A percentile compares a stretch with the other conserved stretches of the same genome.
phyloP scores from a whole-genome alignment of 2,113 vertebrate genomes.

The Zosterops japonicus region DNA sequence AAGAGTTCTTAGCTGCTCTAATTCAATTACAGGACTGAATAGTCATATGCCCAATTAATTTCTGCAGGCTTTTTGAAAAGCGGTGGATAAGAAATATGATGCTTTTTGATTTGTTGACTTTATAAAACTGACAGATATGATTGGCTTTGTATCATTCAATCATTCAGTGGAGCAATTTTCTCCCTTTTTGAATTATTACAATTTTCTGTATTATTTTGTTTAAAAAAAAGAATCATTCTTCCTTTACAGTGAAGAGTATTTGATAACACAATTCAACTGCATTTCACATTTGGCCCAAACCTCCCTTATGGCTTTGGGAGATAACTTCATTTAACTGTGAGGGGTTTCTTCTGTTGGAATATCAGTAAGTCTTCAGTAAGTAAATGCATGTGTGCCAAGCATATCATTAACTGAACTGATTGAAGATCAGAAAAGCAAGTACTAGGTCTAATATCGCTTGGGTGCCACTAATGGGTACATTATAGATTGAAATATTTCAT shows the following conservation, averaged over 20 bases:
- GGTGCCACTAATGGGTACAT: background rate
- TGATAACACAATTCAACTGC: background rate
- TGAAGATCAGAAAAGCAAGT: background rate
- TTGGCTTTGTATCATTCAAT: background rate
- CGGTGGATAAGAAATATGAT: background rate
- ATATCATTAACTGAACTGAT: background rate
- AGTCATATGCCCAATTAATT: background rate
- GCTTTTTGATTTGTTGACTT: background rate
- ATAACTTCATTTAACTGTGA: background rate
- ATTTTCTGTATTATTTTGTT: background rate
- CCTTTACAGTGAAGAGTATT: background rate
- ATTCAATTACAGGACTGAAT: background rate
- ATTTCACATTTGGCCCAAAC: background rate
- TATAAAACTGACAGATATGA: background rate
- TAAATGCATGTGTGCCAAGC: background rate
- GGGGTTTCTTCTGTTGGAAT: background rate
- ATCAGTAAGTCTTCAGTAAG: background rate
- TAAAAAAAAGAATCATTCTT: background rate
- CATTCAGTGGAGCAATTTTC: background rate
- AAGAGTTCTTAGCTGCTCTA: background rate
- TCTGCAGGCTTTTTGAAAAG: background rate
- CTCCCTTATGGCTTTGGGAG: background rate
- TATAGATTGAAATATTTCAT: conserved; percentile 17
- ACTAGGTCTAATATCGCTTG: background rate
- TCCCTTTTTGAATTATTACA: background rate